Percentiles rank a stretch among this genome's conserved stretches.
These are phyloP conservation scores for Ctena decussata DNA, from an alignment of 2,888 invertebrate species.

Conservation along the genomic window DNA sequence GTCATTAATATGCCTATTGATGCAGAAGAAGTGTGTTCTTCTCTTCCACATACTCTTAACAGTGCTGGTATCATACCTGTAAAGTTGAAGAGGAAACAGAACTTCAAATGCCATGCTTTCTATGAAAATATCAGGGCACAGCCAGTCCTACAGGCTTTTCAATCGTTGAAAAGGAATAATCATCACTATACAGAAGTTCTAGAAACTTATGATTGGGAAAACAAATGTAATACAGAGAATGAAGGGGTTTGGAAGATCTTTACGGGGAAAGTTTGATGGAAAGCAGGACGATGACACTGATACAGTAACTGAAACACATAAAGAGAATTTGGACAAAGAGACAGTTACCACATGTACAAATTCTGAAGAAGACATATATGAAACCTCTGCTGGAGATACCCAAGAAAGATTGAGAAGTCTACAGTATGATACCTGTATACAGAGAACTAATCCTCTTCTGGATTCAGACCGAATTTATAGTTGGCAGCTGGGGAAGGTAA, in stretches of 20 bases:
- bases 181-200: conserved; percentile 22
- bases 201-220: conserved; percentile 21
- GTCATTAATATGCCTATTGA: conserved; percentile 29
- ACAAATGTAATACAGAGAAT: conserved; percentile 8
- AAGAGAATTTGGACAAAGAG: neutral
- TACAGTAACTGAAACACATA: neutral
- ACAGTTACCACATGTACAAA: neutral
- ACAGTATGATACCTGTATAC: conserved; percentile 52
- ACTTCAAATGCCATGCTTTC: conserved; percentile 33
- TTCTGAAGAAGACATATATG: conserved; percentile 3
- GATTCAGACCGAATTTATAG: conserved; percentile 39
- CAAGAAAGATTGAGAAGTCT: conserved; percentile 25
- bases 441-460: conserved; percentile 32
- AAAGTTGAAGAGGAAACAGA: conserved; percentile 37
- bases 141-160: conserved; percentile 22
- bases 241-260: conserved; percentile 25
- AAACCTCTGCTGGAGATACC: no score
- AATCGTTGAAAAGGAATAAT: conserved; percentile 28
- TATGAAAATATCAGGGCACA: conserved; percentile 37
- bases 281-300: no score
- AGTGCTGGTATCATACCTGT: conserved; percentile 33
- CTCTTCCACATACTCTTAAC: conserved; percentile 7
- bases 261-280: neutral
- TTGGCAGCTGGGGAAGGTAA: conserved; percentile 53
- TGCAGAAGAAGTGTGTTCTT: conserved; percentile 18